These are phyloP conservation scores for Acromyrmex echinatior DNA, from an alignment of 1,140 invertebrate species.

Conservation along the genomic window DNA sequence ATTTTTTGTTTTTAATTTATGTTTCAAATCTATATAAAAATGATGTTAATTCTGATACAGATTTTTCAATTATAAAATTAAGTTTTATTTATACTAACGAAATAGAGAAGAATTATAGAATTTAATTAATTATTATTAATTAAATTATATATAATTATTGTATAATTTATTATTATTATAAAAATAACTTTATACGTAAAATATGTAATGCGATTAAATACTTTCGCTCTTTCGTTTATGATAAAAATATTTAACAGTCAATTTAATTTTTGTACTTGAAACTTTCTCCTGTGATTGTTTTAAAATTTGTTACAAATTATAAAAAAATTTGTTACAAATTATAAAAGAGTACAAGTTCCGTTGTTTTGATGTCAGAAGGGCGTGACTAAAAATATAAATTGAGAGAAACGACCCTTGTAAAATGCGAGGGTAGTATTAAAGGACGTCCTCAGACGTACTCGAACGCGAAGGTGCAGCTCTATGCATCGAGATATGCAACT, in stretches of 20 bases:
- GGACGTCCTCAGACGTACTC: conserved; percentile 42
- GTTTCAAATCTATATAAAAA: not conserved
- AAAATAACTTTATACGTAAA: not conserved
- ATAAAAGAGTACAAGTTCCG: not conserved
- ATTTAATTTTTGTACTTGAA: not conserved
- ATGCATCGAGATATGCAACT: conserved; percentile 52
- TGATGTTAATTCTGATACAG: not conserved
- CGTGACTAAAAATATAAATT: conserved; percentile 47
- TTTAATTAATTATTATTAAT: too few relatives aligned
- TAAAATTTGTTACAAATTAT: conserved; percentile 20
- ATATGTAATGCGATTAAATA: not conserved
- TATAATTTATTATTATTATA: not conserved
- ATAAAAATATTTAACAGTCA: not conserved
- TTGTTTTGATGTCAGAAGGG: not conserved
- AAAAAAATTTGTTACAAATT: conserved; percentile 23
- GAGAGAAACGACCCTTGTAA: conserved; percentile 51
- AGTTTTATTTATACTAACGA: not conserved
- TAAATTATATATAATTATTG: too few relatives aligned
- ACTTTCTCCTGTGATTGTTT: not conserved
- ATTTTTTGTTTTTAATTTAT: not conserved
- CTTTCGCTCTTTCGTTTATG: not conserved
- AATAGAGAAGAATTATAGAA: not conserved
- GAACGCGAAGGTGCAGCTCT: conserved; percentile 16
- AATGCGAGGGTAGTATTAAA: conserved; percentile 32
- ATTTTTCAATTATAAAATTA: conserved; percentile 5